Evolutionary conservation across 2,113 vertebrate genomes (phyloP).

Genomic region (Haemorhous mexicanus): DNA sequence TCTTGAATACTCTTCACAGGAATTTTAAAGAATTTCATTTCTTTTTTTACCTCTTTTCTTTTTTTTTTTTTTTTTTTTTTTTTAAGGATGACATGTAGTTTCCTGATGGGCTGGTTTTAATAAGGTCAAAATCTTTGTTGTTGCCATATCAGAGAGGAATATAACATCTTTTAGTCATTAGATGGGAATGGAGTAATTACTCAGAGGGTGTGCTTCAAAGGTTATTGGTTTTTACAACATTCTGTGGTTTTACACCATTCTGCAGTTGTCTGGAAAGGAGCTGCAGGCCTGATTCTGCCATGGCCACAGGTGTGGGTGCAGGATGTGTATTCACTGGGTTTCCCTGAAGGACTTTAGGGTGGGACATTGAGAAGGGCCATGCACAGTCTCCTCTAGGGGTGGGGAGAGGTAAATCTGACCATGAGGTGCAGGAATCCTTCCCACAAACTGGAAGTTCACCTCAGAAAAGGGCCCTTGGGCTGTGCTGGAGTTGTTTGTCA

Average conservation of each 20-base stretch:
- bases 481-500: background rate
- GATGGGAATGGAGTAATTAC: conserved; percentile 63
- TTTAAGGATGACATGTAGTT: conserved; percentile 57
- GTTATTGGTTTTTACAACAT: conserved; percentile 57
- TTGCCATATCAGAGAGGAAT: conserved; percentile 65
- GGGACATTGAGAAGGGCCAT: background rate
- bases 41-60: background rate
- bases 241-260: conserved; percentile 44
- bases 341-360: background rate
- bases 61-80: background rate
- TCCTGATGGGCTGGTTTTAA: conserved; percentile 72
- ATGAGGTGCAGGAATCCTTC: background rate
- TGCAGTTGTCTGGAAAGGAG: conserved; percentile 46
- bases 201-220: conserved; percentile 63
- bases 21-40: conserved; percentile 48
- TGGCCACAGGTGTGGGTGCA: background rate
- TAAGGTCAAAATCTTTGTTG: conserved; percentile 68
- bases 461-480: background rate
- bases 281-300: background rate
- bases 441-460: background rate
- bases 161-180: conserved; percentile 74
- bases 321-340: background rate
- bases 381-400: background rate
- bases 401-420: background rate
- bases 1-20: conserved; percentile 45